Base-by-base conservation (phyloP, 2,888 invertebrate genomes). In the Pogonocherus hispidulus region DNA sequence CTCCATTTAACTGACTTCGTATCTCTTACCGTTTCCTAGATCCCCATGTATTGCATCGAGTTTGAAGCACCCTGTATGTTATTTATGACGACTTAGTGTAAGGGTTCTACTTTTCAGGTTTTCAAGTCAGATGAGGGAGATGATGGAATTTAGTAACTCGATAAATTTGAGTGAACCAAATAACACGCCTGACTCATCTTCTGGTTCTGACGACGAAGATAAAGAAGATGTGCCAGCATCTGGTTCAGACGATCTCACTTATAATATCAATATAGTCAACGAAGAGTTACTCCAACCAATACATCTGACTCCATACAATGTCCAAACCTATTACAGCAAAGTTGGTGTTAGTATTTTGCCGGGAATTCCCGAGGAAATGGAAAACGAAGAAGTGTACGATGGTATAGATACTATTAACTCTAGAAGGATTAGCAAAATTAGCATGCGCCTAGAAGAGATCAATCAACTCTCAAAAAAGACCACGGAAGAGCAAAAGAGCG, bases 261-360 rank as follows among this genome's bases (percentile, higher is more conserved):
- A 41, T 23, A 47, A 56, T 5, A 32, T 22, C 6, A 41, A 23
- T 41, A 14, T 5, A 1, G 49, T 54, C 8, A 66, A 69, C 1
- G 54, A 22, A 11, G 37, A 60, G 32, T 3, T 46, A 3, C 19
- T 27, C 41, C 63, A 67, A 8, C 20, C 63, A 4, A 49, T 59
- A 16, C 64, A 67, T 22, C 56, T 76, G 37, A 74, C 62, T 18
- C 68, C 69, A 1, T 51, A 62, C 16, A 74, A 67, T 27, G 72
- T 76, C 6, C 71, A 76, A 49, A 52, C 64, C 8, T 78, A 78
- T 35, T 78, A 70, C 66, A 70, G 76, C 32, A 76, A 76, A 18
- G 70, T 71, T 41, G 80, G 79, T 6, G 79, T 80, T 5, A 76
- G 72, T 27, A 78, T 79, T 41, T 69, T 80, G 51, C 79, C 80